Evolutionary conservation across 2,113 vertebrate genomes (phyloP).

Genomic region (Burhinus bistriatus): DNA sequence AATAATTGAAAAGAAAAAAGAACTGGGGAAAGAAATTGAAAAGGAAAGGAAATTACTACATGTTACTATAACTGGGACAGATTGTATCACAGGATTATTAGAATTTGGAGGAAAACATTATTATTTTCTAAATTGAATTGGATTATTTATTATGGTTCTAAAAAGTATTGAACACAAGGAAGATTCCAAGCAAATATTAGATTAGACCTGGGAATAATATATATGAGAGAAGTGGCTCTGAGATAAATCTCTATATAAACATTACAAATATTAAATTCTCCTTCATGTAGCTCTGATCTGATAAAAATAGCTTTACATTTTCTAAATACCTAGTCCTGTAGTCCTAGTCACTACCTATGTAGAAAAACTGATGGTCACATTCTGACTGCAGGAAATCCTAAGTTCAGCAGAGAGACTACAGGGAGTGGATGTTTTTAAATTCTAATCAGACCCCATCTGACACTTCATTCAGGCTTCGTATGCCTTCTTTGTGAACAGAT

Average conservation of each 20-base stretch:
- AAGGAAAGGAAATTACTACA: slow-evolving; percentile 72
- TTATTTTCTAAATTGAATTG: slow-evolving; percentile 80
- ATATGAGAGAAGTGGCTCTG: slow-evolving; percentile 64
- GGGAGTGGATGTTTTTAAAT: background rate
- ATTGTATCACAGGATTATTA: slow-evolving; percentile 74
- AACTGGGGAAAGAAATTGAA: slow-evolving; percentile 64
- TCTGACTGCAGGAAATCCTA: background rate
- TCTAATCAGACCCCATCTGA: background rate
- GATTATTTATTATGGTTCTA: slow-evolving; percentile 80
- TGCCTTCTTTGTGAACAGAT: background rate
- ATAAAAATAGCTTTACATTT: slow-evolving; percentile 67
- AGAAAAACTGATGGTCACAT: background rate
- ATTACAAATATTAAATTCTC: slow-evolving; percentile 79
- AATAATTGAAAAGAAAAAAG: slow-evolving; percentile 34
- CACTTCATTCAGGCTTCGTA: background rate
- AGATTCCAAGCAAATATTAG: slow-evolving; percentile 76
- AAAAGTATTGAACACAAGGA: slow-evolving; percentile 75
- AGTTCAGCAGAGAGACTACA: background rate
- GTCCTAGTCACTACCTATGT: slow-evolving; percentile 12
- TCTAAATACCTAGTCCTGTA: slow-evolving; percentile 59
- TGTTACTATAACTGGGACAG: slow-evolving; percentile 69
- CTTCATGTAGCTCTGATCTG: slow-evolving; percentile 62
- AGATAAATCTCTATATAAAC: slow-evolving; percentile 77
- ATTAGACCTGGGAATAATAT: slow-evolving; percentile 74
- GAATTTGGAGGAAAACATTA: slow-evolving; percentile 76